Base-by-base conservation (phyloP, 2,113 vertebrate species). In the Gymnocephalus cernua region DNA sequence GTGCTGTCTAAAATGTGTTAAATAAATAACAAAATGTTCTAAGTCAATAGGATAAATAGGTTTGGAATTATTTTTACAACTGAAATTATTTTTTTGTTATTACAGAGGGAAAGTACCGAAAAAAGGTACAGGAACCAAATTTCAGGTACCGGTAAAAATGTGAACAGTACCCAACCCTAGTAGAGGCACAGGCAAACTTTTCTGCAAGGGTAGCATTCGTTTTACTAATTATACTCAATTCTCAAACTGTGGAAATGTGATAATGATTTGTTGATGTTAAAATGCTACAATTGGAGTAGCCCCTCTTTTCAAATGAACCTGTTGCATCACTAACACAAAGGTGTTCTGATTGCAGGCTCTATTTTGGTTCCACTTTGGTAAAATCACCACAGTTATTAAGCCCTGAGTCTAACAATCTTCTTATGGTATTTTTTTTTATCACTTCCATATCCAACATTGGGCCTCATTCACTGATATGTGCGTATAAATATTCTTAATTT, bases 241-340 rank as follows among this genome's bases (percentile, higher is more conserved):
- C 5, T 32, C 29, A 63, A 50, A 74, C 6, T 18, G 7, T 32
- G 21, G 9, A 18, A 62, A 74, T 47, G 57, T 68, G 38, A 2
- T 38, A 27, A 53, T 57, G 29, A 61, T 68, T 66, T 75, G 23
- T 74, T 76, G 47, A 71, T 25, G 41, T 45, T 48, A 66, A 63
- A 67, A 56, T 41, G 25, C 57, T 48, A 16, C 7, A 54, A 23
- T 3, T 19, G 12, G 10, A 29, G 25, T 48, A 15, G 15, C 10
- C 16, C 9, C 4, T 25, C 48, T 78, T 65, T 50, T 65, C 2
- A 35, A 35, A 51, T 18, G 2, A 19, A 15, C n/a, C 13, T 51
- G 10, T 53, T 41, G 45, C 57, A 25, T 27, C 32, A n/a, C 32
- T 44, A 2, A 29, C 8, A 23, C 71, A 44, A 15, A 41, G 3